These are phyloP conservation scores for Pseudobourletiella spinata DNA, from an alignment of 1,140 invertebrate species.

Conservation along the genomic window DNA sequence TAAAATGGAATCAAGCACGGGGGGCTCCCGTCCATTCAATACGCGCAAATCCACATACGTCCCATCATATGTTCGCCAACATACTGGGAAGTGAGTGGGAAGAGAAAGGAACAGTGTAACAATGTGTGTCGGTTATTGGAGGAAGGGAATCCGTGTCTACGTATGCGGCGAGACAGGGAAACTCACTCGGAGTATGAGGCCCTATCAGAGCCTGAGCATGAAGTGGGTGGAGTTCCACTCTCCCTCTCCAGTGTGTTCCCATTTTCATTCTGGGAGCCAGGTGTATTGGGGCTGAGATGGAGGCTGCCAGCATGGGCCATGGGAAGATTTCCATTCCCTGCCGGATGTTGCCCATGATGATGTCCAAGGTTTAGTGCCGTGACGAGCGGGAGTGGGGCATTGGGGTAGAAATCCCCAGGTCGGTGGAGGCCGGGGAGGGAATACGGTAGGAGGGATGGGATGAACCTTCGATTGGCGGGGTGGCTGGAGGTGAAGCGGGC, in stretches of 20 bases:
- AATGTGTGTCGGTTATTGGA: too few species aligned
- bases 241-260: conserved; percentile 20
- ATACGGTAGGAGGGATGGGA: conserved; percentile 34
- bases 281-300: conserved; percentile 10
- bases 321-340: background rate
- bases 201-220: conserved; percentile 36
- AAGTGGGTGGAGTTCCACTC: conserved; percentile 33
- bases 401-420: conserved; percentile 20
- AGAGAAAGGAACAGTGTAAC: too few species aligned
- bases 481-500: conserved; percentile 15
- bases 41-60: too few species aligned
- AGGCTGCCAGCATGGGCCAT: background rate
- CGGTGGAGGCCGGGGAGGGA: conserved; percentile 26
- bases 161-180: too few species aligned
- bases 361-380: conserved; percentile 19
- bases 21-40: too few species aligned
- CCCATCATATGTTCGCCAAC: too few species aligned
- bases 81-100: too few species aligned
- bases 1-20: too few species aligned
- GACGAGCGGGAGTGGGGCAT: conserved; percentile 13
- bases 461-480: conserved; percentile 20
- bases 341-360: conserved; percentile 1
- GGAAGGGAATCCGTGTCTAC: too few species aligned
- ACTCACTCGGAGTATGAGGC: conserved; percentile 33
- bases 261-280: conserved; percentile 10